These are phyloP conservation scores for Anagyrus pseudococci DNA, from an alignment of 2,888 invertebrate species.

Conservation along the genomic window DNA sequence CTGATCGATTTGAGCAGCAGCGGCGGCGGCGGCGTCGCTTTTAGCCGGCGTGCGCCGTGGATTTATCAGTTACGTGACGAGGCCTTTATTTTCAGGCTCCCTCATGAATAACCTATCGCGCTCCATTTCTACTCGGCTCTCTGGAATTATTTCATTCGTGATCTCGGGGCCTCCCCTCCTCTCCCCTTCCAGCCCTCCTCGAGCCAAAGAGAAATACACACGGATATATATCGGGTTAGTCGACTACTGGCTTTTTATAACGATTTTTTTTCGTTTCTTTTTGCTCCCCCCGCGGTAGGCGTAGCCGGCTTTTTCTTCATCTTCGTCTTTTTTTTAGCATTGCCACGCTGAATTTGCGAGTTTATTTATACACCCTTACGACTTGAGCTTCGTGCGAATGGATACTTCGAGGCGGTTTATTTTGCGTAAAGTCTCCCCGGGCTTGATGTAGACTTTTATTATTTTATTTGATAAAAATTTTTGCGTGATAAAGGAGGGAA, in stretches of 20 bases:
- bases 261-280: background rate
- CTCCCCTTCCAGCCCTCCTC: background rate
- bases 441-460: too few species aligned
- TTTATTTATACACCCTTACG: background rate
- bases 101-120: slow-evolving; percentile 4
- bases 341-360: slow-evolving; percentile 8
- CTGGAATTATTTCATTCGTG: background rate
- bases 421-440: too few species aligned
- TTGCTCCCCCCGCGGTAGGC: slow-evolving; percentile 1
- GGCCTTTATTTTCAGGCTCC: background rate
- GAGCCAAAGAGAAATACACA: too few species aligned
- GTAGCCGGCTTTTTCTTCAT: slow-evolving; percentile 4
- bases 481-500: too few species aligned
- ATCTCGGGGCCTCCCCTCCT: background rate
- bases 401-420: too few species aligned
- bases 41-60: background rate
- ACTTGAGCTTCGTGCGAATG: background rate
- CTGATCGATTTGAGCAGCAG: too few species aligned
- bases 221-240: too few species aligned
- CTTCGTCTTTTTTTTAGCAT: background rate
- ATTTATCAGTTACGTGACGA: background rate
- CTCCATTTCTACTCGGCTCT: background rate
- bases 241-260: too few species aligned
- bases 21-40: too few species aligned
- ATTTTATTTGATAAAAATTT: too few species aligned